Base-by-base conservation (phyloP, 1,140 invertebrate species). In the Rhopalosiphum padi region DNA sequence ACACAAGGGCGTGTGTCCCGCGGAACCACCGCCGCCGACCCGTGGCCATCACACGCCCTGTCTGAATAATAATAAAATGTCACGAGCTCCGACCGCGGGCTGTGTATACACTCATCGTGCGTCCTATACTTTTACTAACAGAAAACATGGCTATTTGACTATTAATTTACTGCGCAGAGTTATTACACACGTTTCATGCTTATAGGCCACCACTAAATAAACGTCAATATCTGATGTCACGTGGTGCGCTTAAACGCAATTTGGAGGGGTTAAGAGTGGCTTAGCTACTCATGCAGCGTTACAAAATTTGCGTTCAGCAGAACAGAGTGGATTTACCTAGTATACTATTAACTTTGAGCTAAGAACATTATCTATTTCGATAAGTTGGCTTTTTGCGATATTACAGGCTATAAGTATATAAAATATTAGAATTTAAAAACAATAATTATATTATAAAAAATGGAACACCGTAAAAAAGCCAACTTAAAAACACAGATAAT, bases 1-100 rank as follows among this genome's bases (percentile, higher is more conserved):
- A 92, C 91, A n/a, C 60, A 68, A 86, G 91, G 91, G 91, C 91
- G 91, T 93, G 82, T 86, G 91, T 93, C 82, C 91, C 82, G 82
- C 82, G 51, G 91, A 93, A 93, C 77, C 82, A 35, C 91, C 68
- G 18, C 68, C 90, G 55, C 46, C 68, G 68, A 83, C 68, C 82
- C 82, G 23, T 86, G 91, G 91, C 77, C n/a, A 93, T 93, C 35
- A 86, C 46, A 93, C 91, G 91, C 91, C 91, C 91, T 86, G 23
- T n/a, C 30, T 68, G 60, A 68, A 68, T 68, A 68, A 68, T 68
- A 37, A 93, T 53, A 86, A 37, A 85, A 37, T 60, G 55, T 90
- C 89, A 68, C 55, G 25, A 55, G 37, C 48, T 89, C 87, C 22
- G 22, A 68, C 53, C 25, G 37, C 25, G 35, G 21, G 21, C 35